Percentiles rank a stretch among this genome's conserved stretches.
These are phyloP conservation scores for Urocolius indicus DNA, from an alignment of 2,113 vertebrate genomes.

Conservation along the genomic window DNA sequence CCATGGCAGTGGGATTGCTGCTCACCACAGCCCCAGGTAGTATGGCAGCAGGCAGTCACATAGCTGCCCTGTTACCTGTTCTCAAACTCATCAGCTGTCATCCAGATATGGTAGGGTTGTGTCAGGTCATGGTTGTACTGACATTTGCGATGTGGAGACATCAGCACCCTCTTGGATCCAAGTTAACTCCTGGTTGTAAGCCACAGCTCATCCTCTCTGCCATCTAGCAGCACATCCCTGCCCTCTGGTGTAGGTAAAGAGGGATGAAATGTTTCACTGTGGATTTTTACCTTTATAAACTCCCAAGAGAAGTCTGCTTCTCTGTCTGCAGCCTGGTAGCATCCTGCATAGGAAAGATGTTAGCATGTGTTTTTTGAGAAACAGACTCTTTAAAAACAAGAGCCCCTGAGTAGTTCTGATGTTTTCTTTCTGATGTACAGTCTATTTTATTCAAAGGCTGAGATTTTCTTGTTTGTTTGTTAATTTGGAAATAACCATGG, in stretches of 20 bases:
- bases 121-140: neutral
- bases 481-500: constrained; percentile 27
- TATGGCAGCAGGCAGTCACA: neutral
- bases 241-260: neutral
- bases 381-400: neutral
- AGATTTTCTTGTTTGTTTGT: neutral
- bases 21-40: neutral
- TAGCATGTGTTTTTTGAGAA: neutral
- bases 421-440: neutral
- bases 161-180: neutral
- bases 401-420: neutral
- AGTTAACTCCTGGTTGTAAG: neutral
- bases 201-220: neutral
- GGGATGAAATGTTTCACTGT: neutral
- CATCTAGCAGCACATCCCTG: neutral
- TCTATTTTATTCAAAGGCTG: neutral
- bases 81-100: neutral
- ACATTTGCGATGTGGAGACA: rapidly evolving
- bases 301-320: neutral
- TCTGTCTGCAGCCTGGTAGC: neutral
- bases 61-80: neutral
- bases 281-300: neutral
- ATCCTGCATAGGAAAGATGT: neutral
- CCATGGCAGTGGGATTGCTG: neutral
- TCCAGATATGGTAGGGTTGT: rapidly evolving